phyloP scores from a whole-genome alignment of 2,888 invertebrate species.

The Scaptomyza parva region DNA sequence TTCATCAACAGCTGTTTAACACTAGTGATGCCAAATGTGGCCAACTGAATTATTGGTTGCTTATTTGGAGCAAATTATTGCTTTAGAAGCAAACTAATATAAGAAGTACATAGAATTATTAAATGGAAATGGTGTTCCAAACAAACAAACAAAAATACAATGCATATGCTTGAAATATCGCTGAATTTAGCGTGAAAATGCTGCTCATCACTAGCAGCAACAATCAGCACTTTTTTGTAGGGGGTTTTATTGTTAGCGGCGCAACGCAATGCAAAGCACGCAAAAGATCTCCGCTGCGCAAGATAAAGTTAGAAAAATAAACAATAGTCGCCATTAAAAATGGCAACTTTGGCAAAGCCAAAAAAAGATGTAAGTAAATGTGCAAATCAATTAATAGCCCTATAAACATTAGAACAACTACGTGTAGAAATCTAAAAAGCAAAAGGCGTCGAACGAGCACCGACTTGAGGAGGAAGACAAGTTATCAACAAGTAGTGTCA shows the following conservation, averaged over 20 bases:
- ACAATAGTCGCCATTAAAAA: conserved; percentile 45
- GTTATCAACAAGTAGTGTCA: conserved; percentile 64
- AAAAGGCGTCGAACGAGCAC: conserved; percentile 22
- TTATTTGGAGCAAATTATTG: neutral
- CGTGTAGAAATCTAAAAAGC: conserved; percentile 67
- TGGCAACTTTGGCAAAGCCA: conserved; percentile 84
- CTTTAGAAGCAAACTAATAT: too few species aligned
- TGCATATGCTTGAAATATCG: neutral
- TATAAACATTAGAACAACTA: conserved; percentile 20
- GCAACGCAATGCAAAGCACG: conserved; percentile 34
- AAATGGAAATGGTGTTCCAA: neutral
- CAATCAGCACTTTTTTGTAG: conserved; percentile 30
- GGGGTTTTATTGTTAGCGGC: conserved; percentile 54
- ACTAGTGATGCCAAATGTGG: conserved; percentile 35
- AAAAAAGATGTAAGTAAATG: conserved; percentile 77
- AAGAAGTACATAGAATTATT: neutral
- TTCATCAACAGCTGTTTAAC: conserved; percentile 34
- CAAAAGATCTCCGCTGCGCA: conserved; percentile 8
- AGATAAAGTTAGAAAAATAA: conserved; percentile 1
- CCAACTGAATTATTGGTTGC: neutral
- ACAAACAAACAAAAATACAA: neutral
- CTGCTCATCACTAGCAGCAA: conserved; percentile 30
- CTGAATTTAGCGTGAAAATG: neutral
- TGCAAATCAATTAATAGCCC: neutral
- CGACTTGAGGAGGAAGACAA: conserved; percentile 46